Evolutionary conservation across 1,140 invertebrate genomes (phyloP), one percentile per base, ranked within the genome.

Genomic region (Parapsyche elsis): DNA sequence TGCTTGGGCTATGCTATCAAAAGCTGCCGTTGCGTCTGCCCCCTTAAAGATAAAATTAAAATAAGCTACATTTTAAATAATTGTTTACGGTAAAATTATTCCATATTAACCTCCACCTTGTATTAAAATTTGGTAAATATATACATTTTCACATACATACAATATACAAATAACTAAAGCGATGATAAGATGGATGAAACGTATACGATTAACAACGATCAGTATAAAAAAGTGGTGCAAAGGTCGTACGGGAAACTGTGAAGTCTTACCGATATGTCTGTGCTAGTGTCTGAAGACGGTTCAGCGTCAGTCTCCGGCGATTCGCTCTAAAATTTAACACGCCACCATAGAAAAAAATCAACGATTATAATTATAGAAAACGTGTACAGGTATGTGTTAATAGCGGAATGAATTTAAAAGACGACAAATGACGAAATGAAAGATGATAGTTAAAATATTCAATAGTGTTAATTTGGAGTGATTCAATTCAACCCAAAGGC

Each of bases 271-370:
- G 90, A 91, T 67, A 90, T 86, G 84, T 91, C 90, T 67, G 90
- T 90, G 86, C 90, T 91, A 82, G 89, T 90, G 86, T 91, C 90
- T 49, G 89, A 91, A 78, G 90, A 91, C 70, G 90, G 87, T 85
- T 91, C 91, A 12, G 90, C 90, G 77, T 91, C 90, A 16, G 90
- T 91, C 85, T 91, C 91, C 49, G 90, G 90, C 78, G 90, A 91
- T 84, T 91, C 90, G 82, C 90, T 90, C 90, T 91, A 85, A 44
- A 79, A 76, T 10, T 10, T 44, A 77, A 14, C 67, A 77, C 70
- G 9, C 30, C 46, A 78, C n/a, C 59, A 83, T 12, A 80, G 61
- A 30, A 23, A 21, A 76, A n/a, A 53, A 19, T 10, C 59, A 74
- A 49, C 14, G 14, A 26, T 70, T 5, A 14, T 14, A 70, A 70